Percentiles rank a stretch among this genome's conserved stretches.
Conservation (phyloP, 1,140 invertebrate species). For the Diabrotica virgifera region DNA sequence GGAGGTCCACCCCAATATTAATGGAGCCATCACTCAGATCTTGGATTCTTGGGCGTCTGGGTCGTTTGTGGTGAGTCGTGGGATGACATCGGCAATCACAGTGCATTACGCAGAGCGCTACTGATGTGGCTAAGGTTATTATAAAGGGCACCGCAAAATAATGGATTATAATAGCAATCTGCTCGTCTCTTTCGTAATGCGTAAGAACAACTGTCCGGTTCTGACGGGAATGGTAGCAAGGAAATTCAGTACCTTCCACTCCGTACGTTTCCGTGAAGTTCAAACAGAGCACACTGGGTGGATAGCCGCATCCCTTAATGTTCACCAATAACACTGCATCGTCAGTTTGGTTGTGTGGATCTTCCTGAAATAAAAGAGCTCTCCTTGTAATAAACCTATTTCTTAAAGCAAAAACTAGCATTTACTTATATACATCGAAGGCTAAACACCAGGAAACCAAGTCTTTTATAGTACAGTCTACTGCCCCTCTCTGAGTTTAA, state of each 20-base stretch:
- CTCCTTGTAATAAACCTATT: too few species aligned
- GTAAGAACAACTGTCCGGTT: slow-evolving; percentile 78
- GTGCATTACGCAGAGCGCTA: slow-evolving; percentile 79
- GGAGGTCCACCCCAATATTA: slow-evolving; percentile 36
- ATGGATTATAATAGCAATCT: slow-evolving; percentile 70
- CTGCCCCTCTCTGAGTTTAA: too few species aligned
- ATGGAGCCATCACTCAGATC: slow-evolving; percentile 40
- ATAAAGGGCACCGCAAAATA: slow-evolving; percentile 79
- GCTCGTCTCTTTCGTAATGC: slow-evolving; percentile 73
- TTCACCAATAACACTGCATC: slow-evolving; percentile 73
- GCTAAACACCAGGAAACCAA: too few species aligned
- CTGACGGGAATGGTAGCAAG: slow-evolving; percentile 79
- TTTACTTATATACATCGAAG: too few species aligned
- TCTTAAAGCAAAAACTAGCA: too few species aligned
- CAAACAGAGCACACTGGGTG: slow-evolving; percentile 77
- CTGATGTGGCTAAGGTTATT: slow-evolving; percentile 75
- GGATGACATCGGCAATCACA: slow-evolving; percentile 56
- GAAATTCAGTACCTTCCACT: slow-evolving; percentile 71
- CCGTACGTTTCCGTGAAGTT: slow-evolving; percentile 77
- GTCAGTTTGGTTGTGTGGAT: slow-evolving; percentile 48
- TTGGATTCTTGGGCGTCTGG: slow-evolving; percentile 32
- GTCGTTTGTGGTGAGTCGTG: slow-evolving; percentile 37
- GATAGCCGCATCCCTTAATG: slow-evolving; percentile 87
- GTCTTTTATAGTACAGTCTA: too few species aligned
- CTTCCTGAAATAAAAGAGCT: slow-evolving; percentile 13